phyloP scores from a whole-genome alignment of 2,888 invertebrate species.

The Nezara viridula region DNA sequence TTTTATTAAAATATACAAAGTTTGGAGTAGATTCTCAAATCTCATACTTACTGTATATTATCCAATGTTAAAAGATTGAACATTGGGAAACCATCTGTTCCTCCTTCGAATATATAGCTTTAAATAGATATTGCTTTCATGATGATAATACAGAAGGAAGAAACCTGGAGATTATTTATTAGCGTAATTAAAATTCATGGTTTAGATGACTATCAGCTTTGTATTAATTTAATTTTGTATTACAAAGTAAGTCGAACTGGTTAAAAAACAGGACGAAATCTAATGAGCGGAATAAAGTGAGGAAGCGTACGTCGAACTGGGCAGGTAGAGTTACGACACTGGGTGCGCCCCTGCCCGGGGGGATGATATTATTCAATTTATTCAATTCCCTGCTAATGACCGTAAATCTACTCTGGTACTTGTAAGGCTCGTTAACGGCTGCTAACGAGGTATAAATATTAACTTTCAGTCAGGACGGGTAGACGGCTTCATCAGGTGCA shows the following conservation, averaged over 20 bases:
- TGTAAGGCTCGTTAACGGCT: conserved; percentile 37
- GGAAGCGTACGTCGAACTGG: neutral
- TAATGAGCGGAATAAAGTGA: neutral
- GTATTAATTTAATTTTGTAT: neutral
- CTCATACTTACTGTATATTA: too few species aligned
- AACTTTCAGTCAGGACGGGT: neutral
- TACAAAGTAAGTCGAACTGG: neutral
- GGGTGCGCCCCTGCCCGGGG: neutral
- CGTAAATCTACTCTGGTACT: conserved; percentile 1
- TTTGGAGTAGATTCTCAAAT: too few species aligned
- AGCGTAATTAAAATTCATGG: neutral
- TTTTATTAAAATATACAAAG: too few species aligned
- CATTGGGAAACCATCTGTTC: too few species aligned
- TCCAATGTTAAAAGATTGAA: too few species aligned
- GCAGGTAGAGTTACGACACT: neutral
- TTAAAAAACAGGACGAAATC: neutral
- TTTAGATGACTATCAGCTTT: neutral
- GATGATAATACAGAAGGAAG: too few species aligned
- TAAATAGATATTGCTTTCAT: too few species aligned
- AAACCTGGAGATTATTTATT: too few species aligned
- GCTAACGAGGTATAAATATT: conserved; percentile 56
- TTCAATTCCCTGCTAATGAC: neutral
- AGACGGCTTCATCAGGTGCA: conserved; percentile 43
- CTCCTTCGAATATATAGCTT: too few species aligned
- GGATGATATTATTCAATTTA: conserved; percentile 50